phyloP scores from a whole-genome alignment of 2,113 vertebrate genomes.

The Zosterops pallidus region DNA sequence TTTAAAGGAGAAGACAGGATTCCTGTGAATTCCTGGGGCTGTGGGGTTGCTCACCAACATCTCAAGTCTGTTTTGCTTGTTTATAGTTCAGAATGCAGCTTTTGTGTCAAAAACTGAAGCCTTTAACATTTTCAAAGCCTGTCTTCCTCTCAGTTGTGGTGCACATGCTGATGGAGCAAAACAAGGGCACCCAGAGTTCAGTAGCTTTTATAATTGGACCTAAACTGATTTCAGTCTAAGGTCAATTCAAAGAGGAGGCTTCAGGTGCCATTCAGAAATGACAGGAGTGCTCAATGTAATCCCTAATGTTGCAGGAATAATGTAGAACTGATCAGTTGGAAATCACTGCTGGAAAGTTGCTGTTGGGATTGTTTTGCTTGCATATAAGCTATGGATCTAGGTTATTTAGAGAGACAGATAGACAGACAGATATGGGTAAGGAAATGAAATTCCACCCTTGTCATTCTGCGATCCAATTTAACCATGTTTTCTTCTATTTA shows the following conservation, averaged over 20 bases:
- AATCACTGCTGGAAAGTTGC: background rate
- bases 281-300: background rate
- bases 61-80: background rate
- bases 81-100: background rate
- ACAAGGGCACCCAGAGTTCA: conserved; percentile 57
- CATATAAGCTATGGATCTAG: background rate
- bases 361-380: background rate
- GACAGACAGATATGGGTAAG: background rate
- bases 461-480: background rate
- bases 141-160: conserved; percentile 12
- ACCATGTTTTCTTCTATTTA: conserved; percentile 9
- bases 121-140: conserved; percentile 48
- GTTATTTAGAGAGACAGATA: background rate
- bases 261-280: conserved; percentile 46
- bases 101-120: conserved; percentile 35
- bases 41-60: background rate
- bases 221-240: conserved; percentile 40
- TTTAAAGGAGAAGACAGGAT: background rate
- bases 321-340: background rate
- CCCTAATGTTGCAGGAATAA: background rate
- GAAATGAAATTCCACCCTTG: background rate
- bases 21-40: background rate
- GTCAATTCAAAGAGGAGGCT: conserved; percentile 45
- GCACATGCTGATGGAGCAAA: conserved; percentile 13
- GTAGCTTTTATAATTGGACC: conserved; percentile 46